Evolutionary conservation across 2,888 invertebrate genomes (phyloP).

Genomic region (Cosmopolites sordidus): DNA sequence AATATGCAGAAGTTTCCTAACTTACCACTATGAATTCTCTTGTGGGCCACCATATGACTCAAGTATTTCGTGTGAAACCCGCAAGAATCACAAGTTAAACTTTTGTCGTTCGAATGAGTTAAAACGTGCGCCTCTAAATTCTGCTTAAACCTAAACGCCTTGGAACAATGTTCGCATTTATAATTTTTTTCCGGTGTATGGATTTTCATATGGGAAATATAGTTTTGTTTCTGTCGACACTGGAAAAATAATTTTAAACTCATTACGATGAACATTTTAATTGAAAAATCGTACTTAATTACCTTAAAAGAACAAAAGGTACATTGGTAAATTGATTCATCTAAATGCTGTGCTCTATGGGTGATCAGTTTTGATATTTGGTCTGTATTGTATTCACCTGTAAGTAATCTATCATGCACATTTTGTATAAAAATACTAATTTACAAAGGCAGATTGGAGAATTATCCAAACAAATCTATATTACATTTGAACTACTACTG

Average conservation of each 20-base stretch:
- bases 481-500: too few relatives aligned
- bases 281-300: not conserved
- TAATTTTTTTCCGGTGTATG: conserved; percentile 58
- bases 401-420: conserved; percentile 11
- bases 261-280: too few relatives aligned
- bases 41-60: conserved; percentile 62
- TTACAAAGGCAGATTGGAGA: too few relatives aligned
- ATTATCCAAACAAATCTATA: too few relatives aligned
- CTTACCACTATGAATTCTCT: conserved; percentile 58
- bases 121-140: conserved; percentile 57
- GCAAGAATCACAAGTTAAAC: conserved; percentile 62
- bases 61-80: conserved; percentile 64
- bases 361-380: conserved; percentile 55
- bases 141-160: conserved; percentile 56
- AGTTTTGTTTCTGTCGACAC: conserved; percentile 56
- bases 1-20: too few relatives aligned
- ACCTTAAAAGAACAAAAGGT: conserved; percentile 54
- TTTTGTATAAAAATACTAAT: not conserved
- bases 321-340: conserved; percentile 50
- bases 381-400: conserved; percentile 45
- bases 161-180: conserved; percentile 57
- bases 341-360: conserved; percentile 57
- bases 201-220: conserved; percentile 55
- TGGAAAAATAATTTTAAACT: conserved; percentile 39
- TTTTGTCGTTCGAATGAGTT: conserved; percentile 54